phyloP scores from a whole-genome alignment of 2,888 invertebrate species.

The Augiades crinisus region DNA sequence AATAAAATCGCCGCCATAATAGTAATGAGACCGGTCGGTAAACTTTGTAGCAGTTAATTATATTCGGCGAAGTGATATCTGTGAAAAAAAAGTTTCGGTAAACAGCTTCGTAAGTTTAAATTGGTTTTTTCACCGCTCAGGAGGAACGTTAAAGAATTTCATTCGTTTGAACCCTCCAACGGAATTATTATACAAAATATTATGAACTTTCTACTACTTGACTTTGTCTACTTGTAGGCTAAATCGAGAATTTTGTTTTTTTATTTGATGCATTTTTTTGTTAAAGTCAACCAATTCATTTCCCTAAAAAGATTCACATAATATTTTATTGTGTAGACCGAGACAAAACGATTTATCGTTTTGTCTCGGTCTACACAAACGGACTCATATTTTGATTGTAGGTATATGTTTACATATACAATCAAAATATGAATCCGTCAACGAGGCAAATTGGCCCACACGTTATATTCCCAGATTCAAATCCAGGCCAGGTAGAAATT shows the following conservation, averaged over 20 bases:
- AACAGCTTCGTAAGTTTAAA: conserved; percentile 59
- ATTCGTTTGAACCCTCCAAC: conserved; percentile 43
- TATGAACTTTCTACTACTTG: conserved; percentile 23
- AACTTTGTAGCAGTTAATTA: conserved; percentile 50
- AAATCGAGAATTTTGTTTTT: not conserved
- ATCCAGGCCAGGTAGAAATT: too few relatives aligned
- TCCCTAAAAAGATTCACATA: too few relatives aligned
- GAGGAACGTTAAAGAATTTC: conserved; percentile 43
- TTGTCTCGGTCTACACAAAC: too few relatives aligned
- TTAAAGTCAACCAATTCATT: too few relatives aligned
- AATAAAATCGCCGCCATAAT: too few relatives aligned
- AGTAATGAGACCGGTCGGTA: conserved; percentile 5
- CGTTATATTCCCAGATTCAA: too few relatives aligned
- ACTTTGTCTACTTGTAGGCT: not conserved
- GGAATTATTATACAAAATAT: conserved; percentile 33
- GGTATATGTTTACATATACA: not conserved
- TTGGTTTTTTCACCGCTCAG: conserved; percentile 50
- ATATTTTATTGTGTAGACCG: too few relatives aligned
- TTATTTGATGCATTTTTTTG: not conserved
- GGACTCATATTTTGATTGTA: not conserved
- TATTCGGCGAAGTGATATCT: conserved; percentile 54
- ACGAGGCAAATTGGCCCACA: too few relatives aligned
- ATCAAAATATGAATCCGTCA: too few relatives aligned
- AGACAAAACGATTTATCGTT: too few relatives aligned
- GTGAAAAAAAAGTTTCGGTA: conserved; percentile 52